phyloP scores from a whole-genome alignment of 2,888 invertebrate genomes.

The Melipona bicolor region DNA sequence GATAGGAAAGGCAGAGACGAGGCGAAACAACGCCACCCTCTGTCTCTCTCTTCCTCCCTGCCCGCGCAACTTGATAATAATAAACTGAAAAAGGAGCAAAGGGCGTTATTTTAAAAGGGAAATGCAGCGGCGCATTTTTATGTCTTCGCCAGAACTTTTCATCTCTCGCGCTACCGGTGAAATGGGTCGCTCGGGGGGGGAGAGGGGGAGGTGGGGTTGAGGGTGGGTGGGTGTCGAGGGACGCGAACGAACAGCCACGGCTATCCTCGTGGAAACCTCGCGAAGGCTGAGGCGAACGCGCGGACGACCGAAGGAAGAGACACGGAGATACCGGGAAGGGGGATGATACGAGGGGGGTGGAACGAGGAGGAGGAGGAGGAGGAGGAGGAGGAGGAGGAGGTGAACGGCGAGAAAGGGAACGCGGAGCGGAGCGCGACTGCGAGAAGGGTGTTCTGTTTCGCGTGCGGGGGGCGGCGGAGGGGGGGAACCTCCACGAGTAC shows the following conservation, averaged over 20 bases:
- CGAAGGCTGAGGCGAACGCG: slow-evolving; percentile 59
- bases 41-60: no score
- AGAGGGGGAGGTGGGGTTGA: not conserved
- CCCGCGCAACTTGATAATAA: slow-evolving; percentile 83
- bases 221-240: slow-evolving; percentile 27
- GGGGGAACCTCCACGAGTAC: slow-evolving; percentile 54
- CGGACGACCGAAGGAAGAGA: slow-evolving; percentile 51
- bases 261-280: slow-evolving; percentile 60
- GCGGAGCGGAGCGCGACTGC: slow-evolving; percentile 31
- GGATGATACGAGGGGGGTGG: not conserved
- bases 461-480: not conserved
- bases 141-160: slow-evolving; percentile 83
- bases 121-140: slow-evolving; percentile 84
- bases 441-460: slow-evolving; percentile 36
- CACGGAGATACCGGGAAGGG: slow-evolving; percentile 45
- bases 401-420: slow-evolving; percentile 45
- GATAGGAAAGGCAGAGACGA: slow-evolving; percentile 16
- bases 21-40: not conserved
- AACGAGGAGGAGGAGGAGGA: slow-evolving; percentile 2
- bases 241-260: slow-evolving; percentile 20
- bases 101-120: slow-evolving; percentile 84
- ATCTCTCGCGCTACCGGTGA: slow-evolving; percentile 72
- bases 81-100: slow-evolving; percentile 83
- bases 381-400: slow-evolving; percentile 23
- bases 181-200: slow-evolving; percentile 51